phyloP scores from a whole-genome alignment of 1,140 invertebrate genomes.

The Drosophila mauritiana region DNA sequence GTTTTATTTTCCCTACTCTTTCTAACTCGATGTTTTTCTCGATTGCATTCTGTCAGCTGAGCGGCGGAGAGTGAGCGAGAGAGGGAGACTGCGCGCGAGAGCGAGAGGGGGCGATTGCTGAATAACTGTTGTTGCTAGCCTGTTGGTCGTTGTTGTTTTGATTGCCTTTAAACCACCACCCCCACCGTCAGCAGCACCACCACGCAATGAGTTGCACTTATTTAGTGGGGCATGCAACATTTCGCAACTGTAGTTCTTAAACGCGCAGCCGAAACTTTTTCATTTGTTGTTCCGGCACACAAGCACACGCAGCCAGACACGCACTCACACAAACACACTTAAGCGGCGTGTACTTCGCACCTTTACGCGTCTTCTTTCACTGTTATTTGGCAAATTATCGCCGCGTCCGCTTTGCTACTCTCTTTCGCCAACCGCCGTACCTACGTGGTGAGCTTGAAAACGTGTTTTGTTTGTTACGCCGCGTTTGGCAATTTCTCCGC shows the following conservation, averaged over 20 bases:
- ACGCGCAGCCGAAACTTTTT: constrained; percentile 5
- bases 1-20: constrained; percentile 29
- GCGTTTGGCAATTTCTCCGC: constrained; percentile 39
- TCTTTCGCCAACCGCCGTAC: constrained; percentile 12
- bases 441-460: constrained; percentile 24
- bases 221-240: constrained; percentile 52
- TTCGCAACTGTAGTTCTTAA: background rate
- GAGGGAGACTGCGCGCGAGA: constrained; percentile 41
- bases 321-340: constrained; percentile 22
- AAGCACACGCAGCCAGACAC: constrained; percentile 13
- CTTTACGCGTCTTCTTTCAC: constrained; percentile 52
- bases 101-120: constrained; percentile 45
- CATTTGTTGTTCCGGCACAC: constrained; percentile 46
- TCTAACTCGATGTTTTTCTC: constrained; percentile 29
- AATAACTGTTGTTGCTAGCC: constrained; percentile 74
- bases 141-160: constrained; percentile 52
- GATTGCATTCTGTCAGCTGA: constrained; percentile 76
- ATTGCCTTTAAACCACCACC: constrained; percentile 36
- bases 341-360: constrained; percentile 48
- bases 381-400: constrained; percentile 44
- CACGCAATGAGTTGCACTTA: constrained; percentile 68
- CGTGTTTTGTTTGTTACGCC: constrained; percentile 43
- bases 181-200: constrained; percentile 17
- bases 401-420: constrained; percentile 28
- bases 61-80: constrained; percentile 26